A percentile compares a stretch with the other conserved stretches of the same genome.
Evolutionary conservation across 2,888 invertebrate genomes (phyloP).

Genomic region (Tetragonula carbonaria): DNA sequence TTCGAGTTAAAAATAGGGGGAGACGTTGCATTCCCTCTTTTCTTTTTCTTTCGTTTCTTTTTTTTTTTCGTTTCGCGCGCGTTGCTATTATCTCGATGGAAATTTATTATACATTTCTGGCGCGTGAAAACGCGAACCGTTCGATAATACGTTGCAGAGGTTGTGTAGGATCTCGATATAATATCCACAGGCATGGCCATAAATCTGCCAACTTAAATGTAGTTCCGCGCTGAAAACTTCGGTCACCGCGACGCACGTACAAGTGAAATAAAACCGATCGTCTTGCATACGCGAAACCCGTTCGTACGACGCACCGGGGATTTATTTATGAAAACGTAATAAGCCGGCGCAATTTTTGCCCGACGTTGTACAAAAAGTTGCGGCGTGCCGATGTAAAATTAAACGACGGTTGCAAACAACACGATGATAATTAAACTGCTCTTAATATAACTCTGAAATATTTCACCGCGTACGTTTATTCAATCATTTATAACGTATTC

Average conservation of each 20-base stretch:
- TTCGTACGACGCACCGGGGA: conserved; percentile 11
- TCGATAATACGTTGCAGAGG: conserved; percentile 37
- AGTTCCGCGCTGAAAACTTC: conserved; percentile 53
- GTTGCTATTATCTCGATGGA: background rate
- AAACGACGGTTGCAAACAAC: background rate
- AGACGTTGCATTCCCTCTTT: background rate
- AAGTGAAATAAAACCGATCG: conserved; percentile 57
- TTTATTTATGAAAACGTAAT: conserved; percentile 48
- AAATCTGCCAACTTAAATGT: conserved; percentile 61
- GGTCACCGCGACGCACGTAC: conserved; percentile 41
- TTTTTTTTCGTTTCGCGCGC: background rate
- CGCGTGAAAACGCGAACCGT: conserved; percentile 4
- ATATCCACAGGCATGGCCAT: conserved; percentile 28
- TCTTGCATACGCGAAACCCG: conserved; percentile 35
- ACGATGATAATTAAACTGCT: background rate
- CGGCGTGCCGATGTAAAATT: background rate
- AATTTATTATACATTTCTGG: background rate
- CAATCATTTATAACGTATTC: background rate
- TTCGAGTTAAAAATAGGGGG: background rate
- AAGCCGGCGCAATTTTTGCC: conserved; percentile 23
- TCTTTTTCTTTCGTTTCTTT: background rate
- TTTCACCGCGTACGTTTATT: no score
- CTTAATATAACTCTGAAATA: background rate
- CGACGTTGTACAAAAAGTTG: background rate
- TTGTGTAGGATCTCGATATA: conserved; percentile 25